These are phyloP conservation scores for Tor tambroides DNA, from an alignment of 2,113 vertebrate species.

Conservation along the genomic window DNA sequence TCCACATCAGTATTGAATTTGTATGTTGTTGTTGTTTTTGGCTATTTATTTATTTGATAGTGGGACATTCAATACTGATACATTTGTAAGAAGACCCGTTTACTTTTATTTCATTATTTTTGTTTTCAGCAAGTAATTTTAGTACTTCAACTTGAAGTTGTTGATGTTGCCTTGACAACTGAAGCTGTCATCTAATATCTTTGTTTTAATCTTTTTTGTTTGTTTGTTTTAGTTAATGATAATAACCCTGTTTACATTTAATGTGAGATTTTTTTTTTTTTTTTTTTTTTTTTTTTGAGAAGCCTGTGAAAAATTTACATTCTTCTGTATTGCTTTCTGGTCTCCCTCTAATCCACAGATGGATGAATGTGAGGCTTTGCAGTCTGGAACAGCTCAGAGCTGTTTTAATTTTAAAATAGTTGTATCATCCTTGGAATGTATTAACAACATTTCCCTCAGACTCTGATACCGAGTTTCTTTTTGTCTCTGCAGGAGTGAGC, in stretches of 20 bases:
- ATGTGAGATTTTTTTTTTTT: neutral
- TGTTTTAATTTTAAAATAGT: constrained; percentile 1
- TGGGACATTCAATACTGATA: neutral
- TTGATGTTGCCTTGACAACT: too few relatives aligned
- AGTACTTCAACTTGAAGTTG: too few relatives aligned
- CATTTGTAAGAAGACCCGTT: neutral
- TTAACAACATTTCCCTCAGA: neutral
- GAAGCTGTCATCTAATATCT: too few relatives aligned
- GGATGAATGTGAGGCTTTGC: neutral
- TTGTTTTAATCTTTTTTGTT: too few relatives aligned
- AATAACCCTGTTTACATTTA: neutral
- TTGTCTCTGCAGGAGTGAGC: constrained; percentile 21
- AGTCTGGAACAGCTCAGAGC: neutral
- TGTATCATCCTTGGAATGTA: neutral
- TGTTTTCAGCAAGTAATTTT: neutral
- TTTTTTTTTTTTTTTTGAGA: neutral
- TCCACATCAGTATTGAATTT: neutral
- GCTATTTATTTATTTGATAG: neutral
- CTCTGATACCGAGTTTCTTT: constrained; percentile 1
- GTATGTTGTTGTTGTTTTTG: neutral
- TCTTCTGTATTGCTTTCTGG: neutral
- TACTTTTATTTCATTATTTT: too few relatives aligned
- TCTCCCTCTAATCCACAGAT: neutral
- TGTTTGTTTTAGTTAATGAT: too few relatives aligned
- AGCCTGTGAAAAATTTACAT: neutral